Conservation (phyloP, 64 coral and sea anemone genomes). For the Acropora tenuis region DNA sequence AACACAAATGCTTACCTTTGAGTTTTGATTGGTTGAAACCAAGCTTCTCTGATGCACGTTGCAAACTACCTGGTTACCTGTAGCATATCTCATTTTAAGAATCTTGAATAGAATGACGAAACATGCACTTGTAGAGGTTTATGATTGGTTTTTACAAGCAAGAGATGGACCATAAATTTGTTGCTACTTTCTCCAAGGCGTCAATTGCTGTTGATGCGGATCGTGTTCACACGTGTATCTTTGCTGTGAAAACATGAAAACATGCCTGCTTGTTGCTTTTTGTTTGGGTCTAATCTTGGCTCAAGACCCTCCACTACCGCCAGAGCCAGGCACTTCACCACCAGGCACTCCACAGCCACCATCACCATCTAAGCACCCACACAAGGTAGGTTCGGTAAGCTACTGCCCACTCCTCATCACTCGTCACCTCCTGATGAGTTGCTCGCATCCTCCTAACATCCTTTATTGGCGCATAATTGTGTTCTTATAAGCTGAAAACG, state of each 20-base stretch:
- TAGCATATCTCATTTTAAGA: not conserved
- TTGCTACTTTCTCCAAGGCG: not conserved
- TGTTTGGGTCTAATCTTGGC: slow-evolving; percentile 1
- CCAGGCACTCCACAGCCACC: not conserved
- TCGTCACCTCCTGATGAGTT: too few species aligned
- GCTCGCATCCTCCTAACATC: too few species aligned
- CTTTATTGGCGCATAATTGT: too few species aligned
- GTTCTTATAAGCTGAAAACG: too few species aligned
- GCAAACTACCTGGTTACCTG: too few species aligned
- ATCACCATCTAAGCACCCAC: slow-evolving; percentile 2
- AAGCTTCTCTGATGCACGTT: too few species aligned
- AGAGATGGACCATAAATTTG: not conserved
- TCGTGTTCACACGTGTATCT: not conserved
- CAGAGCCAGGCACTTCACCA: not conserved
- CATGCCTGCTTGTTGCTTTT: not conserved
- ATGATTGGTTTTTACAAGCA: not conserved
- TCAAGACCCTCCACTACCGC: not conserved
- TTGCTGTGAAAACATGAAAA: slow-evolving; percentile 1
- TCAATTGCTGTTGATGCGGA: not conserved
- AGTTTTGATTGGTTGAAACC: too few species aligned
- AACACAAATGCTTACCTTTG: not conserved
- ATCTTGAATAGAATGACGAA: not conserved
- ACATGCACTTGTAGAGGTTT: not conserved
- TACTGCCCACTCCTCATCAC: too few species aligned
- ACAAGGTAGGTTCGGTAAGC: not conserved